Evolutionary conservation across 2,888 invertebrate species (phyloP), one percentile per base, ranked within the genome.

Genomic region (Aphrophora alni): DNA sequence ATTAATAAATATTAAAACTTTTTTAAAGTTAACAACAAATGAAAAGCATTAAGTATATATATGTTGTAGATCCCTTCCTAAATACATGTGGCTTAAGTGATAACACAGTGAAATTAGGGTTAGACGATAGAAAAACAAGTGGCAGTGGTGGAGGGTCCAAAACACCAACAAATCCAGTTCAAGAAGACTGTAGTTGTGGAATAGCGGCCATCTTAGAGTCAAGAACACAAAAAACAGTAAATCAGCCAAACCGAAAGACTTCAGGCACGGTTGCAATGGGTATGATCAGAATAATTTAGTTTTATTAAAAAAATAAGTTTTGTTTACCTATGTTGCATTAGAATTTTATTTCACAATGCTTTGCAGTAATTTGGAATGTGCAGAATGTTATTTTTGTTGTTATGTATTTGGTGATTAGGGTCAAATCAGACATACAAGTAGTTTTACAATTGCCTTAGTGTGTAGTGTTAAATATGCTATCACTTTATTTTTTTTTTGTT

Each of bases 131-230:
- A 51, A 78, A 78, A 38, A 14, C 78, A 21, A n/a, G 59, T 51
- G 8, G 72, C 59, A 24, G 21, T 12, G 70, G 70, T 24, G 33
- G 33, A 44, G 44, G 44, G 44, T 44, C 44, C 12, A 44, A 44
- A 44, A 44, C 44, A 44, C 24, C 78, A 14, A 33, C 51, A 51
- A 78, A 73, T 25, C 33, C 78, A 12, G 33, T 83, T 70, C 89
- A 89, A 86, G 93, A 93, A 85, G 93, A 93, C 86, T 93, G 93
- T 87, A 93, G 92, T 81, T 93, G 93, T 87, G 93, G 93, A 77
- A 90, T 93, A 76, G 91, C 91, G 75, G 92, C 92, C 76, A 91
- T 93, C 72, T 89, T 93, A 87, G 93, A 93, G 85, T 92, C 93
- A 38, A 90, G 92, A 84, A 89, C 91, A 83, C 83, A 84, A 51